Evolutionary conservation across 37 sponge, comb jelly and placozoan species (phyloP).

Genomic region (Chondrilla cf. caribensis): DNA sequence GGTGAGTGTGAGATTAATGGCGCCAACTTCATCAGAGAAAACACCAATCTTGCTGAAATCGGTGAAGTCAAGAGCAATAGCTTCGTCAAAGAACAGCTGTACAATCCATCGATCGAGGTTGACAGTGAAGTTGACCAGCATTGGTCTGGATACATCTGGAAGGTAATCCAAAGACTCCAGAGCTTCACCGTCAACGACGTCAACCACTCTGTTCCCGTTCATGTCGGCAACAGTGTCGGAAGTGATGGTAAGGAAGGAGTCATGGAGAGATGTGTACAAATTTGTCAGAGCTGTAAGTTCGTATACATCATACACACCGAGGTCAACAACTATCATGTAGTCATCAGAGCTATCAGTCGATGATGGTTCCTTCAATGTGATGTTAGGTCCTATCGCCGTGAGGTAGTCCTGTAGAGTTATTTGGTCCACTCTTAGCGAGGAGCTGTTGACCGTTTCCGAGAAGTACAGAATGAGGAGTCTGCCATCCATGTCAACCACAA

Average conservation of each 20-base stretch:
- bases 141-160: slow-evolving; percentile 58
- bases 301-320: slow-evolving; percentile 69
- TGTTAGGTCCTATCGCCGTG: slow-evolving; percentile 17
- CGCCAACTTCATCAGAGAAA: slow-evolving; percentile 60
- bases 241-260: slow-evolving; percentile 67
- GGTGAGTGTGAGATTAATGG: slow-evolving; percentile 60
- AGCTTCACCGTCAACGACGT: slow-evolving; percentile 47
- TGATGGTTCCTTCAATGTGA: slow-evolving; percentile 39
- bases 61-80: slow-evolving; percentile 59
- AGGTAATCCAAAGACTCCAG: slow-evolving; percentile 39
- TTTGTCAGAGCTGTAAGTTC: slow-evolving; percentile 60
- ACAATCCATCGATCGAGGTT: slow-evolving; percentile 72
- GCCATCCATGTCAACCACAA: slow-evolving; percentile 75
- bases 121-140: slow-evolving; percentile 78
- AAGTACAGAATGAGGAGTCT: slow-evolving; percentile 65
- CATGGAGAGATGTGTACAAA: slow-evolving; percentile 60
- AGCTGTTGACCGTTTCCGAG: slow-evolving; percentile 84
- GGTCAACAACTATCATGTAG: slow-evolving; percentile 30
- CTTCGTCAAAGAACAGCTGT: slow-evolving; percentile 75
- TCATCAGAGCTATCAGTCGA: slow-evolving; percentile 12
- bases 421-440: slow-evolving; percentile 50
- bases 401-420: slow-evolving; percentile 71
- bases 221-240: slow-evolving; percentile 65
- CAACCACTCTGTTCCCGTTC: slow-evolving; percentile 69
- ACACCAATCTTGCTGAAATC: slow-evolving; percentile 66